Evolutionary conservation across 2,113 vertebrate species (phyloP), one percentile per base, ranked within the genome.

Genomic region (Protomyctophum bolini): DNA sequence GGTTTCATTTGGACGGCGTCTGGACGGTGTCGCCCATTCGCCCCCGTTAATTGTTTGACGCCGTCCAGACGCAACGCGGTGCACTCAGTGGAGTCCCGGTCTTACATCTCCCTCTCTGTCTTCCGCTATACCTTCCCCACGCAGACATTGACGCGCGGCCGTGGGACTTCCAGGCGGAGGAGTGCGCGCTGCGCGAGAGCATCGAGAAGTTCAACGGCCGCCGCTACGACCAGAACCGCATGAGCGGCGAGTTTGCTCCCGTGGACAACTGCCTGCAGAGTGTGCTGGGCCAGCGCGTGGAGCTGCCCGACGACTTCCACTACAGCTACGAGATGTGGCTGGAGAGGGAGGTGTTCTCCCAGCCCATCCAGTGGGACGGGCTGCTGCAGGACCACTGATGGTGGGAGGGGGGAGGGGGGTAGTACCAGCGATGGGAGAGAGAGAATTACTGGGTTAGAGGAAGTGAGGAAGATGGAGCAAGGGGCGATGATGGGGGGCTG

Each of bases 261-360:
- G 98, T 99, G 81, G 98, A 99, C 89, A 99, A 98, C 92, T 99
- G 98, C 83, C 88, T 99, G 85, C 97, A 98, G 92, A 99, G 97
- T 2, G 97, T 99, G 60, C 86, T 99, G 83, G 97, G 98, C 0
- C 97, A 97, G 88, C 89, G 86, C 1, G 82, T 98, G 80, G 96
- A 97, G 60, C 94, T 99, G 46, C 97, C 98, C 0, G 91, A 95
- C 77, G 96, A 96, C 83, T 99, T 99, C 88, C 94, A 93, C 86
- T 95, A 92, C 76, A 99, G 96, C 58, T 99, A 99, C 9, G 96
- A 98, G 86, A 95, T 98, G 66, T 99, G 98, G 98, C 90, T 99
- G 70, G 96, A 99, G 89, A 86, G 97, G 73, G 98, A 99, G 87
- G 98, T 99, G 33, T 99, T 99, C 82, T 95, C 97, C 0, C 96